A percentile compares a stretch with the other conserved stretches of the same genome.
phyloP scores from a whole-genome alignment of 2,113 vertebrate species.

The Podarcis raffonei region DNA sequence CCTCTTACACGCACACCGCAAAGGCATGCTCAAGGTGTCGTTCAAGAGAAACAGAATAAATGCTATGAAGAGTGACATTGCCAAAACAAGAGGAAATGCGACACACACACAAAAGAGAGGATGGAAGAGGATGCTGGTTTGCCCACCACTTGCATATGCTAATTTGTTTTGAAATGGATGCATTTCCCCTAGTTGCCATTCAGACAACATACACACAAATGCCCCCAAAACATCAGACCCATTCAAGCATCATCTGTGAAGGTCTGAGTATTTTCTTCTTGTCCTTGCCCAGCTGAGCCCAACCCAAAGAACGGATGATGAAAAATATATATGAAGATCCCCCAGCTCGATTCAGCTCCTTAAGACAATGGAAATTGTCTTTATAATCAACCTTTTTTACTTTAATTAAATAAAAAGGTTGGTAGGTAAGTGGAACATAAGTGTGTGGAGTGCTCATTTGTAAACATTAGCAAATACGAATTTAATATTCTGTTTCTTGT shows the following conservation, averaged over 20 bases:
- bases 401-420: conserved; percentile 59
- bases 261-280: neutral
- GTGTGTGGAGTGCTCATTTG: conserved; percentile 48
- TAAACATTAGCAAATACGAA: conserved; percentile 57
- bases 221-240: neutral
- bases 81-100: too few relatives aligned
- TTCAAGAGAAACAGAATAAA: neutral
- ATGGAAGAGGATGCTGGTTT: too few relatives aligned
- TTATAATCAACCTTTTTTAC: conserved; percentile 57
- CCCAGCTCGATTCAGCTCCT: conserved; percentile 27
- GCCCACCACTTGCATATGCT: too few relatives aligned
- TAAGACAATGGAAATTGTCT: conserved; percentile 47
- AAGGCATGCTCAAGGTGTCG: too few relatives aligned
- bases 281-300: neutral
- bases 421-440: conserved; percentile 54
- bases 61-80: neutral
- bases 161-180: too few relatives aligned
- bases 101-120: too few relatives aligned
- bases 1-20: neutral
- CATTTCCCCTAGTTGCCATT: neutral
- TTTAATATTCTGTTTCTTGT: conserved; percentile 69
- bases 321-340: conserved; percentile 19
- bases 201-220: neutral
- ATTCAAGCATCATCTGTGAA: neutral
- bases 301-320: neutral